A percentile compares a stretch with the other conserved stretches of the same genome.
These are phyloP conservation scores for Melitaea cinxia DNA, from an alignment of 1,140 invertebrate genomes.

Conservation along the genomic window DNA sequence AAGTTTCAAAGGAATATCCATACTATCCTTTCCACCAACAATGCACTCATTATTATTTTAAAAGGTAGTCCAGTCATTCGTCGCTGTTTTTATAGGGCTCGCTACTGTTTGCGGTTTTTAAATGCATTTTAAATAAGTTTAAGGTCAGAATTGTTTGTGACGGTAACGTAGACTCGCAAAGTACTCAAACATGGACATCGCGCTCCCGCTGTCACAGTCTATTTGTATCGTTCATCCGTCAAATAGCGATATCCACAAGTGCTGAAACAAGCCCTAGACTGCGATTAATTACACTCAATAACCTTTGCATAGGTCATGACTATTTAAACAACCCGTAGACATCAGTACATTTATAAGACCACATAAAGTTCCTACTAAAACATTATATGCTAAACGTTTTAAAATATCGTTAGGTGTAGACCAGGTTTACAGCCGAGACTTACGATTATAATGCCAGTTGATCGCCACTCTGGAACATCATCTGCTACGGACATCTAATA, in stretches of 20 bases:
- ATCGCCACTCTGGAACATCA: conserved; percentile 22
- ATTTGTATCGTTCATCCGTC: too few species aligned
- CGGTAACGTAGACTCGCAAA: not conserved
- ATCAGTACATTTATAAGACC: too few species aligned
- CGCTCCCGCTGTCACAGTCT: too few species aligned
- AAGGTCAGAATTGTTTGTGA: conserved; percentile 54
- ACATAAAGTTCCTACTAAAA: not conserved
- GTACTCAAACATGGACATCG: too few species aligned
- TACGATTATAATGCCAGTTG: conserved; percentile 20
- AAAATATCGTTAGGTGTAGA: conserved; percentile 19
- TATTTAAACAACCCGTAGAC: too few species aligned
- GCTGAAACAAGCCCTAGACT: too few species aligned
- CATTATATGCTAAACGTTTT: conserved; percentile 9
- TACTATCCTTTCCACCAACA: conserved; percentile 51
- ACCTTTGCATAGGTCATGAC: too few species aligned
- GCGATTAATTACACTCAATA: too few species aligned
- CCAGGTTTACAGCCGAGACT: conserved; percentile 11
- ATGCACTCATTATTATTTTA: conserved; percentile 77
- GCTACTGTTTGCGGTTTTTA: conserved; percentile 40
- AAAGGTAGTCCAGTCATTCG: conserved; percentile 57
- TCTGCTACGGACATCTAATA: conserved; percentile 49
- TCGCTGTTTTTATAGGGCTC: conserved; percentile 65
- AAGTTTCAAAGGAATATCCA: conserved; percentile 38
- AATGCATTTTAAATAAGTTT: conserved; percentile 78
- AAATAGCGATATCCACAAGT: too few species aligned